Percentiles rank a stretch among this genome's conserved stretches.
Evolutionary conservation across 2,888 invertebrate species (phyloP).

Genomic region (Sylvicola cinctus): DNA sequence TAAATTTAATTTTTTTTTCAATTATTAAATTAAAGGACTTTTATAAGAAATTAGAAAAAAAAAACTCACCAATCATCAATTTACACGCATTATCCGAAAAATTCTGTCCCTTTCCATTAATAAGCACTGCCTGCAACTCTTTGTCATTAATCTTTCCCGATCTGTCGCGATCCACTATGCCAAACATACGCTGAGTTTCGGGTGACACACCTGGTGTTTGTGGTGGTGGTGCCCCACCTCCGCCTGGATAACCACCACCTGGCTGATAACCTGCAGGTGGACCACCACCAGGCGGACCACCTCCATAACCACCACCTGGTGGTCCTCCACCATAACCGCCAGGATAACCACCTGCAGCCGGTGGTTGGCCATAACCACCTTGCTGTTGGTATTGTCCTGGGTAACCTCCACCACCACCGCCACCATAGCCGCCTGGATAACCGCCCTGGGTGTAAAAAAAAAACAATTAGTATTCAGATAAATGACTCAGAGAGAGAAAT

Average conservation of each 20-base stretch:
- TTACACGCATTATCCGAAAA: slow-evolving; percentile 68
- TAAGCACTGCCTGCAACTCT: slow-evolving; percentile 60
- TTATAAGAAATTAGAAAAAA: slow-evolving; percentile 4
- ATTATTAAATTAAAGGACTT: too few species aligned
- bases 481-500: too few species aligned
- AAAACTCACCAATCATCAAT: slow-evolving; percentile 47
- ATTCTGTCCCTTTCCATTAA: slow-evolving; percentile 66
- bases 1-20: too few species aligned
- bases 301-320: too few species aligned
- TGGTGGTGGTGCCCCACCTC: slow-evolving; percentile 22
- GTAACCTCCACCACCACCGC: slow-evolving; percentile 1
- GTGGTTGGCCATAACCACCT: too few species aligned
- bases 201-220: slow-evolving; percentile 36
- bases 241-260: neutral
- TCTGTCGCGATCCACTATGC: slow-evolving; percentile 59
- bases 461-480: too few species aligned
- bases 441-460: too few species aligned
- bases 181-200: slow-evolving; percentile 68
- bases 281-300: neutral
- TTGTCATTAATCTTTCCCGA: slow-evolving; percentile 60
- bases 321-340: too few species aligned
- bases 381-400: slow-evolving; percentile 2
- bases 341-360: too few species aligned
- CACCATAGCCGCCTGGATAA: neutral
- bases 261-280: neutral